These are phyloP conservation scores for Cheilosia soror DNA, from an alignment of 2,888 invertebrate genomes.

Conservation along the genomic window DNA sequence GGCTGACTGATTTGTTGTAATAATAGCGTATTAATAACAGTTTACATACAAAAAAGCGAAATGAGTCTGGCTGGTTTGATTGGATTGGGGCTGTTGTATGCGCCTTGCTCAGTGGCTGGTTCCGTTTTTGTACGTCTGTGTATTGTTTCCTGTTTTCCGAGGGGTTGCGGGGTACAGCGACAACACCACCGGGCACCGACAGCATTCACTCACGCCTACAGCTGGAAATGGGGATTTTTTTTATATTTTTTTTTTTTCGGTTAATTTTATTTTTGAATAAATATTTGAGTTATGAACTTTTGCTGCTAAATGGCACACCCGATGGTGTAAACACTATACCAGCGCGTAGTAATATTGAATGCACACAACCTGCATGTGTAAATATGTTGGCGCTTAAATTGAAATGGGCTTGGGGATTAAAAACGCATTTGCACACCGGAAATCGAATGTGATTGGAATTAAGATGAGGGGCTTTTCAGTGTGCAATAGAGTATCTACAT, in stretches of 20 bases:
- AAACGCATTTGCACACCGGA: slow-evolving; percentile 53
- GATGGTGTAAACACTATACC: slow-evolving; percentile 60
- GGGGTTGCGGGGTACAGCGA: slow-evolving; percentile 26
- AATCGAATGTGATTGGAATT: slow-evolving; percentile 40
- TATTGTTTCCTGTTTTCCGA: slow-evolving; percentile 57
- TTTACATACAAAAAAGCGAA: slow-evolving; percentile 65
- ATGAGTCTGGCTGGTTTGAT: slow-evolving; percentile 53
- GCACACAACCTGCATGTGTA: slow-evolving; percentile 40
- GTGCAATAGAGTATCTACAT: too few relatives aligned
- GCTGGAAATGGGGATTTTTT: slow-evolving; percentile 44
- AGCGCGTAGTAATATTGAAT: slow-evolving; percentile 33
- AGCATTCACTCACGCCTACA: slow-evolving; percentile 69
- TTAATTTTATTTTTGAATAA: slow-evolving; percentile 60
- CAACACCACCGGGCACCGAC: slow-evolving; percentile 56
- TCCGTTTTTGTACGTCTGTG: slow-evolving; percentile 56
- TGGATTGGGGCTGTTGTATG: slow-evolving; percentile 39
- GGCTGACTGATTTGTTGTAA: slow-evolving; percentile 71
- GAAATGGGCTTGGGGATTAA: slow-evolving; percentile 21
- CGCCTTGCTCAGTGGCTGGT: slow-evolving; percentile 48
- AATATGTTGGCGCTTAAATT: slow-evolving; percentile 50
- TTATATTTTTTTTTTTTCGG: slow-evolving; percentile 25
- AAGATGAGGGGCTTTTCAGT: not conserved
- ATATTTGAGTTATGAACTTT: slow-evolving; percentile 70
- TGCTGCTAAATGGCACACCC: slow-evolving; percentile 65
- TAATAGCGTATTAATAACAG: slow-evolving; percentile 75